A percentile compares a stretch with the other conserved stretches of the same genome.
These are phyloP conservation scores for Phyllostomus discolor DNA, from an alignment of 2,113 vertebrate genomes.

Conservation along the genomic window DNA sequence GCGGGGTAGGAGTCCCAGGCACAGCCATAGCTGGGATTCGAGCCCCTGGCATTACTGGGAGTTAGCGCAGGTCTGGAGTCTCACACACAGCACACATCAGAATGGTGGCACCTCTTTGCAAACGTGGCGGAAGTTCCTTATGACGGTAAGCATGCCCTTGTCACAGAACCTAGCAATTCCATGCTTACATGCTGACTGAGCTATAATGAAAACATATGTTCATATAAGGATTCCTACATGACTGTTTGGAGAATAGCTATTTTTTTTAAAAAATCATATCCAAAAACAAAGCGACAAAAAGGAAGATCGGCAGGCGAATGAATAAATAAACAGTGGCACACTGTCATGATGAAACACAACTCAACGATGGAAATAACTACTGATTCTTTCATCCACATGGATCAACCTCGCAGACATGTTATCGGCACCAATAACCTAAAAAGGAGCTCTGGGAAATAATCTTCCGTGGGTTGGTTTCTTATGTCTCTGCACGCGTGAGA, in stretches of 20 bases:
- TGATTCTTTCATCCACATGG: not conserved
- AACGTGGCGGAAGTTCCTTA: not conserved
- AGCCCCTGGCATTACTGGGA: not conserved
- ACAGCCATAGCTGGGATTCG: not conserved
- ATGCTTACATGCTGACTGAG: not conserved
- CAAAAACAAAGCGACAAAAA: not conserved
- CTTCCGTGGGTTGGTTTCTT: not conserved
- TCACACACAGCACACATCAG: too few relatives aligned
- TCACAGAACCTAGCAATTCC: not conserved
- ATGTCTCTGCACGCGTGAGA: not conserved
- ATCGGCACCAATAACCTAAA: not conserved
- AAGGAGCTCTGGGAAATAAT: too few relatives aligned
- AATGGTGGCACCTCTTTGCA: not conserved
- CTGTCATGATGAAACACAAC: not conserved
- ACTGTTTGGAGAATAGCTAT: not conserved
- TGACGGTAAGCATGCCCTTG: not conserved
- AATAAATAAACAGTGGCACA: too few relatives aligned
- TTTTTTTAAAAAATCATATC: not conserved
- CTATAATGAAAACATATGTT: not conserved
- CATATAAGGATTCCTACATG: not conserved
- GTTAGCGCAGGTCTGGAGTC: not conserved
- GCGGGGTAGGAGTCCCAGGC: not conserved
- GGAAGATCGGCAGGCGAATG: not conserved
- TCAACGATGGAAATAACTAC: not conserved
- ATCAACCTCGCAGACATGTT: not conserved